phyloP scores from a whole-genome alignment of 2,113 vertebrate genomes.

The Alethe diademata region DNA sequence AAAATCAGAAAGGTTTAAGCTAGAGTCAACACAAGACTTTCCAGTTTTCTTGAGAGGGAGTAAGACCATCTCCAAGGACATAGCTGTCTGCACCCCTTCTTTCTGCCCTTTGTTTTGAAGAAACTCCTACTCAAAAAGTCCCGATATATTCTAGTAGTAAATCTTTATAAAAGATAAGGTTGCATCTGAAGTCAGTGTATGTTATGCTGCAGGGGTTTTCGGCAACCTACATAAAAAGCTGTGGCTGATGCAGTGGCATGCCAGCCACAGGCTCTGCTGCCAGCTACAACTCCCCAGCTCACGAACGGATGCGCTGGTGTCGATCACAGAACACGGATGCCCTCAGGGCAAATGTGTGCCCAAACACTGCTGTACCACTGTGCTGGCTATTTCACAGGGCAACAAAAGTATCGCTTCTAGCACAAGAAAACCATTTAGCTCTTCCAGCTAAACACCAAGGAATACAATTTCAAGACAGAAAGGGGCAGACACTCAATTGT shows the following conservation, averaged over 20 bases:
- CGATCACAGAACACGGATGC: accelerated
- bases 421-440: neutral
- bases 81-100: neutral
- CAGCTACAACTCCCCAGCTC: neutral
- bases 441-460: neutral
- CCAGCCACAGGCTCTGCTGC: neutral
- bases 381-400: neutral
- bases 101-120: neutral
- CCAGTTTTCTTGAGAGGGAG: neutral
- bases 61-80: neutral
- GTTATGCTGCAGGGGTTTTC: neutral
- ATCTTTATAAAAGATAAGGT: neutral
- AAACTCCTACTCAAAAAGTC: neutral
- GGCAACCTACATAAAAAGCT: neutral
- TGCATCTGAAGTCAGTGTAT: neutral
- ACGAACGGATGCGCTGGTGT: accelerated
- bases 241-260: neutral
- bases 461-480: neutral
- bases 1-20: neutral
- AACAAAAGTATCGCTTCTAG: neutral
- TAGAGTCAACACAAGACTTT: neutral
- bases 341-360: neutral
- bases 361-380: neutral
- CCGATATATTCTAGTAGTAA: neutral
- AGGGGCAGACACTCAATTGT: neutral